Base-by-base conservation (phyloP, 2,113 vertebrate species). In the Nothoprocta pentlandii region DNA sequence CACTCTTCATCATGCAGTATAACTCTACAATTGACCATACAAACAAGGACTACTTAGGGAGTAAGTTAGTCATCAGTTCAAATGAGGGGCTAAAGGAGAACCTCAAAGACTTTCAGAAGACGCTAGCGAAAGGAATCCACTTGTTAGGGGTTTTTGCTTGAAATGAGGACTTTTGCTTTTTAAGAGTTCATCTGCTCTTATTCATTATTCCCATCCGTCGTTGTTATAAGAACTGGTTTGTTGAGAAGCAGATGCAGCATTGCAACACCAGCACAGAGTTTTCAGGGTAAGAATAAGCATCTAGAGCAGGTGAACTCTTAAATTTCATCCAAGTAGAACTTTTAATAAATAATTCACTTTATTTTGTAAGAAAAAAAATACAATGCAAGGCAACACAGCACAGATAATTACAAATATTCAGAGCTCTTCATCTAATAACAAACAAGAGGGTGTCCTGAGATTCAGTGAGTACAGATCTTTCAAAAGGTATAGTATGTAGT, bases 381-480 rank as follows among this genome's bases (percentile, higher is more conserved):
- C 94, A 95, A 96, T 74, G 67, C 94, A 95, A 97, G 89, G 66
- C 56, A 97, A 92, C 82, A 96, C 44, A 90, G 67, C 93, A 96
- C 91, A 96, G 90, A 74, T 82, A 93, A 87, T 95, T 97, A 97
- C 95, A 97, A 96, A 96, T 96, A 94, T 95, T 94, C 96, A 93
- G 90, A 97, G 81, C 92, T 87, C 94, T 97, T 95, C 20, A 89
- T 73, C 94, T 94, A 93, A 80, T 96, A 94, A 96, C 94, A 97
- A 96, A 95, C 91, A 94, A 90, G 88, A 96, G 82, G 74, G 84
- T 93, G 93, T 97, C 95, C 96, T 97, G 96, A 97, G 95, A 96
- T 97, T 96, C 94, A 93, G 85, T 95, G 92, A 89, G 74, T 89
- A 96, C 92, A 87, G 90, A 81, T 88, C 90, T 96, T 96, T 96